Evolutionary conservation across 2,888 invertebrate genomes (phyloP).

Genomic region (Acleris literana): DNA sequence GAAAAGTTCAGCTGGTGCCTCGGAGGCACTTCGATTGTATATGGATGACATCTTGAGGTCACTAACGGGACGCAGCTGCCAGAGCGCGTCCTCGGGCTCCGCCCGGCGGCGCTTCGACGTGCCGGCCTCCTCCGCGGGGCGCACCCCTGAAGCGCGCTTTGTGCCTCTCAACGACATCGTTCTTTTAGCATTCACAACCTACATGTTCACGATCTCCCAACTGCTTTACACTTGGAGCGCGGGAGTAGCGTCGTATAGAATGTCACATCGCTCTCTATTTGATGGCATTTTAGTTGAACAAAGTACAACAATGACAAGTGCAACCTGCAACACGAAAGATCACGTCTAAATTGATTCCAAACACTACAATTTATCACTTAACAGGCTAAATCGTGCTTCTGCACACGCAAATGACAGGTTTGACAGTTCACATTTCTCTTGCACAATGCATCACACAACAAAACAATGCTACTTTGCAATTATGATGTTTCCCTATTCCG

Average conservation of each 20-base stretch:
- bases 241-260: slow-evolving; percentile 79
- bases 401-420: slow-evolving; percentile 36
- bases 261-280: slow-evolving; percentile 78
- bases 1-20: slow-evolving; percentile 93
- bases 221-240: slow-evolving; percentile 78
- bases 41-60: slow-evolving; percentile 95
- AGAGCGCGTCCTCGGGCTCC: slow-evolving; percentile 80
- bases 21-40: slow-evolving; percentile 91
- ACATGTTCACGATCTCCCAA: slow-evolving; percentile 77
- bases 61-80: slow-evolving; percentile 92
- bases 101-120: slow-evolving; percentile 75
- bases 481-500: not conserved
- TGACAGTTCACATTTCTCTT: slow-evolving; percentile 41
- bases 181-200: slow-evolving; percentile 66
- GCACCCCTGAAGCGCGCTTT: slow-evolving; percentile 73
- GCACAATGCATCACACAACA: slow-evolving; percentile 43
- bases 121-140: slow-evolving; percentile 68
- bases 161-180: slow-evolving; percentile 81
- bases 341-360: slow-evolving; percentile 5
- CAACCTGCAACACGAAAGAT: slow-evolving; percentile 61
- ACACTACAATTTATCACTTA: slow-evolving; percentile 2
- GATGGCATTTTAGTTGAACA: slow-evolving; percentile 69
- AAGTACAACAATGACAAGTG: slow-evolving; percentile 47
- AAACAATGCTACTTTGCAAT: slow-evolving; percentile 42
- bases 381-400: not conserved